Conservation (phyloP, 1,140 invertebrate genomes). For the Drosophila athabasca region DNA sequence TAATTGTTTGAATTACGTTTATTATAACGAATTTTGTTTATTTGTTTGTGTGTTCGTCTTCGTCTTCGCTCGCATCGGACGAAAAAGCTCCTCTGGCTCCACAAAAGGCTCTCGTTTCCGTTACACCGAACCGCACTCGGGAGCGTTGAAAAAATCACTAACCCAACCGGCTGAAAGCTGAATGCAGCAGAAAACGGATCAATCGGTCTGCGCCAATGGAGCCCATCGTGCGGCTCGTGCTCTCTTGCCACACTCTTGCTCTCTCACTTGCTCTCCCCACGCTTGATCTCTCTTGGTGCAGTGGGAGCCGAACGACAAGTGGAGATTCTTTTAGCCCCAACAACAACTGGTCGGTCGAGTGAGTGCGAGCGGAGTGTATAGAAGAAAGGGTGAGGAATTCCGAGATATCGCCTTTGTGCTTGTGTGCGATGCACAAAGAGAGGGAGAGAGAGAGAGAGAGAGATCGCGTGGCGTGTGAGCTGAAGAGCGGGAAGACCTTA, state of each 20-base stretch:
- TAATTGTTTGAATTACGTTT: constrained; percentile 82
- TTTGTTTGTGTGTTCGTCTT: constrained; percentile 28
- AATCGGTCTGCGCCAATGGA: constrained; percentile 17
- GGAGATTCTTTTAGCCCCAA: constrained; percentile 22
- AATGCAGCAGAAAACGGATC: constrained; percentile 31
- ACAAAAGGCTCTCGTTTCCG: constrained; percentile 25
- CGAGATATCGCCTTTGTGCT: no score
- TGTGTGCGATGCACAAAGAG: no score
- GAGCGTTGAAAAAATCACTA: constrained; percentile 66
- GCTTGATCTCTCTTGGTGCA: constrained; percentile 12
- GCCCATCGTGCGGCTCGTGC: background rate
- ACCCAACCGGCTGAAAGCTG: no score
- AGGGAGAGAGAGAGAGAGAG: no score
- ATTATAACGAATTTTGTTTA: constrained; percentile 57
- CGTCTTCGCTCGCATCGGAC: constrained; percentile 8
- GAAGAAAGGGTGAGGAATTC: no score
- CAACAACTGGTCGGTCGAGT: constrained; percentile 20
- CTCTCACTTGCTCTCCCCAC: background rate
- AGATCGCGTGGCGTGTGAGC: no score
- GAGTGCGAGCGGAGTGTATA: constrained; percentile 1
- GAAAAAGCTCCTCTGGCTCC: constrained; percentile 8
- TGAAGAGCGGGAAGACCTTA: no score
- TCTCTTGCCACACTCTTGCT: constrained; percentile 7
- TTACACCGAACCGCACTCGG: constrained; percentile 62
- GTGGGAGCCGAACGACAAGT: constrained; percentile 38